Evolutionary conservation across 1,140 invertebrate genomes (phyloP), one percentile per base, ranked within the genome.

Genomic region (Zophobas atratus): DNA sequence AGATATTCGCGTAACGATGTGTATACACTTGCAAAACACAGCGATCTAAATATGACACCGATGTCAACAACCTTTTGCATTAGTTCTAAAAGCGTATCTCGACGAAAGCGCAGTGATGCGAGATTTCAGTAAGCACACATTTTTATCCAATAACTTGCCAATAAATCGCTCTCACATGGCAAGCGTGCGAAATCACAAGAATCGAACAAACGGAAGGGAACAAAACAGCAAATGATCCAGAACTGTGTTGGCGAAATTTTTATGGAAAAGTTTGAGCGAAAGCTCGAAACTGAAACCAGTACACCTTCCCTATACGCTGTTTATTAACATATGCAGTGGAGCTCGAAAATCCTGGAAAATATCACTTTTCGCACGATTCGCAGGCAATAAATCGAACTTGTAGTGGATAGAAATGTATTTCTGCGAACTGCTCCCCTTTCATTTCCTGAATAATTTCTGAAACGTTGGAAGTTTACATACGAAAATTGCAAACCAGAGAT

Each of bases 351-450:
- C 3, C 20, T 3, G 43, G 43, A 46, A 60, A 60, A 60, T 60
- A 36, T 60, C 56, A 36, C 56, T 39, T 60, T 60, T 60, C 34
- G 38, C 35, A 6, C 56, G 56, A 39, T 60, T 60, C 35, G 4
- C 34, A 39, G 35, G 56, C 56, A 36, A 60, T 60, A 60, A 60
- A 60, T 60, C 56, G 56, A 60, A 60, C 38, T 38, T 60, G 34
- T 20, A 3, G 3, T 46, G 8, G 36, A 36, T 39, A 60, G 56
- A n/a, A 38, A 46, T 46, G 56, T n/a, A 36, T 60, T 60, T 60
- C 56, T 35, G 34, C 34, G 56, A 60, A 60, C 38, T 33, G 53
- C 56, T 60, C 34, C 56, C 34, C 56, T 36, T 60, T 60, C 56
- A 60, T 60, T 60, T 60, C 56, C 56, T 60, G 56, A 60, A n/a